phyloP scores from a whole-genome alignment of 2,888 invertebrate species.

The Acrobasis suavella region DNA sequence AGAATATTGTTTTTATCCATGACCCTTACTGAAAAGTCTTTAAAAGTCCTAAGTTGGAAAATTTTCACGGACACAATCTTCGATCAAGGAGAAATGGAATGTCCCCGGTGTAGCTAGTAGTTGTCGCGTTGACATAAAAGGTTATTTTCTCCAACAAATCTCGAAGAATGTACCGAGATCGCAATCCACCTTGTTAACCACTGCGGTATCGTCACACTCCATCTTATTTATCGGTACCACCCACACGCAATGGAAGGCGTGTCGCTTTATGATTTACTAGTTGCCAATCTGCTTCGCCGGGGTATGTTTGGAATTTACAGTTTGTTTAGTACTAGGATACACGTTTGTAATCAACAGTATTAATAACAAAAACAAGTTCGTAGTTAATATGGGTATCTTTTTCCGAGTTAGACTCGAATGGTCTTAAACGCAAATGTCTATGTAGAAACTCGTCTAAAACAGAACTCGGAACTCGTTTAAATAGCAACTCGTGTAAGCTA shows the following conservation, averaged over 20 bases:
- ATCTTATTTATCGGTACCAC: conserved; percentile 54
- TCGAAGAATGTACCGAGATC: conserved; percentile 18
- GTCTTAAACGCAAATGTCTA: too few relatives aligned
- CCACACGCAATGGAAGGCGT: conserved; percentile 16
- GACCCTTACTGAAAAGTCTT: too few relatives aligned
- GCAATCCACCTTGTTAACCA: conserved; percentile 31
- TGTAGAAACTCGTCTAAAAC: too few relatives aligned
- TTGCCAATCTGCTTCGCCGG: conserved; percentile 8
- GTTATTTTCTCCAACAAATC: conserved; percentile 19
- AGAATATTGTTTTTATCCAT: too few relatives aligned
- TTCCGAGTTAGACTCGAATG: too few relatives aligned
- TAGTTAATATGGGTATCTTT: too few relatives aligned
- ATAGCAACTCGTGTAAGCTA: too few relatives aligned
- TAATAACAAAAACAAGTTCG: too few relatives aligned
- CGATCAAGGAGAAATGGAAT: conserved; percentile 1
- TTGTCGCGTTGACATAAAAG: conserved; percentile 20
- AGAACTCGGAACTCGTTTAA: too few relatives aligned
- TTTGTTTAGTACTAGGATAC: too few relatives aligned
- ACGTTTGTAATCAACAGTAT: too few relatives aligned
- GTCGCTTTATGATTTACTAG: conserved; percentile 16
- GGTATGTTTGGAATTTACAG: too few relatives aligned
- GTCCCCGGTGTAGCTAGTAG: conserved; percentile 1
- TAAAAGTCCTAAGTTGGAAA: neutral
- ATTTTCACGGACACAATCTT: neutral
- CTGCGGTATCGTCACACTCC: conserved; percentile 43